Evolutionary conservation across 2,888 invertebrate species (phyloP).

Genomic region (Oasisia sp.): DNA sequence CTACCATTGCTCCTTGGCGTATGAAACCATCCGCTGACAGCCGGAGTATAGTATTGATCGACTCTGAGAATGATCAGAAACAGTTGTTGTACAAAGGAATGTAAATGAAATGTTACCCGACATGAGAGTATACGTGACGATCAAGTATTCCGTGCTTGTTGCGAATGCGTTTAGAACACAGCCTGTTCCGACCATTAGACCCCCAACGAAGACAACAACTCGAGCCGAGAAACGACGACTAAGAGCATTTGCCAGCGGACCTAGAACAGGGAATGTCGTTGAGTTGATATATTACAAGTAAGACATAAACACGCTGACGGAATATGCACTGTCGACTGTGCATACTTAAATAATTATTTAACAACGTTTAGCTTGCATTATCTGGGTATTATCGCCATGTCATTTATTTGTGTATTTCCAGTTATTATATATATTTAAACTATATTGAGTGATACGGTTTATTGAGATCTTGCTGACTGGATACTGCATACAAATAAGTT

Average conservation of each 20-base stretch:
- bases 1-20: neutral
- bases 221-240: constrained; percentile 27
- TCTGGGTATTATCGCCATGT: neutral
- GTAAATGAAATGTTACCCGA: constrained; percentile 20
- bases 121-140: constrained; percentile 34
- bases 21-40: neutral
- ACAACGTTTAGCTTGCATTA: neutral
- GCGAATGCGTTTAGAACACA: constrained; percentile 29
- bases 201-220: constrained; percentile 30
- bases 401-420: too few species aligned
- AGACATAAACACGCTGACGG: neutral
- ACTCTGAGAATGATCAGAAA: too few species aligned
- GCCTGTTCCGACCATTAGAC: constrained; percentile 28
- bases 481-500: too few species aligned
- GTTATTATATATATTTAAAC: too few species aligned
- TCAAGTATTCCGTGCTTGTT: constrained; percentile 29
- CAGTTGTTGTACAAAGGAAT: neutral
- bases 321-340: neutral
- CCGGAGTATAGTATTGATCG: neutral
- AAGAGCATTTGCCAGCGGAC: constrained; percentile 29
- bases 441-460: too few species aligned
- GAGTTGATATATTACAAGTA: neutral
- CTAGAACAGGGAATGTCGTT: constrained; percentile 23
- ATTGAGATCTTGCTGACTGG: too few species aligned
- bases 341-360: neutral